Base-by-base conservation (phyloP, 2,797 vertebrate species). In the Podarcis lilfordi region DNA sequence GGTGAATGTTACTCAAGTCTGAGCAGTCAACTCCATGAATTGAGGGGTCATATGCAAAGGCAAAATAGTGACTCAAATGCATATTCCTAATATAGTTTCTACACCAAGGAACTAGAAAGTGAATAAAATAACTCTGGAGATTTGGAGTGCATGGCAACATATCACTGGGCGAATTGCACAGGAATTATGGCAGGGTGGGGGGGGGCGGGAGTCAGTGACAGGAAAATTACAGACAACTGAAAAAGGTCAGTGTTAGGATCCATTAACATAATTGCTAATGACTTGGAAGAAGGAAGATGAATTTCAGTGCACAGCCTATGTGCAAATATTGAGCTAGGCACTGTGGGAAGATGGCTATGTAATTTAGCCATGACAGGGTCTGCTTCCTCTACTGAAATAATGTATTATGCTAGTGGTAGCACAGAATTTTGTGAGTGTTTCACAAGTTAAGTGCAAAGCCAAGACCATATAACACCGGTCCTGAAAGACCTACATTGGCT, bases 261-360 rank as follows among this genome's bases (percentile, higher is more conserved):
- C 10, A 81, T 81, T 87, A 81, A 25, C 35, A 74, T 87, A 81
- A 81, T 87, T 87, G 79, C 74, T 87, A 87, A 87, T 81, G 35
- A 74, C 35, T 74, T 64, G 86, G 79, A 81, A 81, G 43, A 81
- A 79, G 50, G 50, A 35, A 71, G 85, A 32, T 74, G 69, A 81
- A 74, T 81, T 74, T 50, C 50, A 37, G 35, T 37, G 9, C 69
- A 37, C 68, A 72, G 77, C 27, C 50, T 23, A 80, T 64, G 66
- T 72, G 45, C 43, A 87, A 59, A 78, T 68, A 85, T 66, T 85
- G 74, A 68, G 50, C 69, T 32, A 81, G 68, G 79, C 68, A 40
- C 29, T 78, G 15, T 37, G 35, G 45, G n/a, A 86, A 86, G 68
- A 59, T n/a, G 25, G 45, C 17, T 72, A 32, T 55, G 50, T 71